Base-by-base conservation (phyloP, 92 coral and sea anemone genomes). In the Porites rus region DNA sequence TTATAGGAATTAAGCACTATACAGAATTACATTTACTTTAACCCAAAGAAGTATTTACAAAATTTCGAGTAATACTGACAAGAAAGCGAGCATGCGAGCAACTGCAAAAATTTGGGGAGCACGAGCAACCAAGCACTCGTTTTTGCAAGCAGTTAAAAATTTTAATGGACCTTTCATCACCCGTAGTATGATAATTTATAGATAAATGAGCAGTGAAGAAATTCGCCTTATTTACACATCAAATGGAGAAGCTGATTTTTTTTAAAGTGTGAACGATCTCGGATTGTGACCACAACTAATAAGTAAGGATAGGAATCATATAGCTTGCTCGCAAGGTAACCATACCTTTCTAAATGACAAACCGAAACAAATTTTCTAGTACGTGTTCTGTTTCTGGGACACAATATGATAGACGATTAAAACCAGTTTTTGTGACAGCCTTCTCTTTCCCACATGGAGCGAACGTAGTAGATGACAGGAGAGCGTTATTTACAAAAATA, bases 351-450 rank as follows among this genome's bases (percentile, higher is more conserved):
- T 13, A 64, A 64, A 64, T 64, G 69, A 64, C 69, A 64, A 64
- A 64, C 69, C 69, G 7, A 64, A 64, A 64, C 69, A 64, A 64
- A 64, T 64, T 64, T 64, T 64, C 25, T 64, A 64, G 13, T 64
- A 64, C 69, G 69, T 64, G 69, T 14, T 64, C 69, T 64, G 69
- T 64, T 64, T 64, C 69, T 0, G 69, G 69, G 69, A 64, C 69
- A 64, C 69, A 64, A 31, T 31, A 64, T 64, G 69, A 64, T 4
- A 64, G 0, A 65, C 10, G 28, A 65, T 65, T 65, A 19, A 65
- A 65, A 65, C 69, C 28, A 65, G 69, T 65, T 18, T 65, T 64
- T 64, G 69, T 64, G 69, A 64, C 69, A 64, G 69, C 69, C 69
- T 64, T 64, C 69, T 64, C 65, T 60, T 60, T 60, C 65, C 18